Conservation (phyloP, 2,888 invertebrate genomes). For the Leptogaster cylindrica region DNA sequence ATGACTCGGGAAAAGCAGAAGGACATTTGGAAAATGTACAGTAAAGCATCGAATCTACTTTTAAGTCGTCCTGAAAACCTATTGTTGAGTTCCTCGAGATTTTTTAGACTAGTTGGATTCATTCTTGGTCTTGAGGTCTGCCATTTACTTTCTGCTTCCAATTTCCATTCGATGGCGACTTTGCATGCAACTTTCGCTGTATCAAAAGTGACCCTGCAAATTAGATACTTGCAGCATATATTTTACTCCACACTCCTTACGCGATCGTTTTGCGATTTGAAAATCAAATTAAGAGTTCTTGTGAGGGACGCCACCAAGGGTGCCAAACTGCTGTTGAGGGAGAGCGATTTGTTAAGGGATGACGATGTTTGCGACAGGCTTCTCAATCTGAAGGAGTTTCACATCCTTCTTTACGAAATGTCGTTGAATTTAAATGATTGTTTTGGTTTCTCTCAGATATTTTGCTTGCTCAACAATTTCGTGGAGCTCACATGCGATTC, state of each 20-base stretch:
- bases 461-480: conserved; percentile 24
- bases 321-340: conserved; percentile 1
- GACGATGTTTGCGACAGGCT: conserved; percentile 3
- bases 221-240: conserved; percentile 28
- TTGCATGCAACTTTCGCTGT: background rate
- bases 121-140: background rate
- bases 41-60: background rate
- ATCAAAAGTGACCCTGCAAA: background rate
- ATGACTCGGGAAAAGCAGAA: background rate
- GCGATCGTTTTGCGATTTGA: conserved; percentile 8
- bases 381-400: conserved; percentile 2
- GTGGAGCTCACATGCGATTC: conserved; percentile 22
- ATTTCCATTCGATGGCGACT: background rate
- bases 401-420: conserved; percentile 33
- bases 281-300: conserved; percentile 12
- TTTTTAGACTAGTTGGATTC: background rate
- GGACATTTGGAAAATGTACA: conserved; percentile 14
- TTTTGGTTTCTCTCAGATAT: conserved; percentile 28
- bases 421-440: conserved; percentile 9
- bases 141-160: background rate
- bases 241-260: conserved; percentile 24
- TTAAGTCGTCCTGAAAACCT: background rate
- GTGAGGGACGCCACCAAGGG: background rate
- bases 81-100: background rate
- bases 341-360: background rate